Percentiles rank a stretch among this genome's conserved stretches.
These are phyloP conservation scores for Sus cebifrons DNA, from an alignment of 2,797 vertebrate genomes.

Conservation along the genomic window DNA sequence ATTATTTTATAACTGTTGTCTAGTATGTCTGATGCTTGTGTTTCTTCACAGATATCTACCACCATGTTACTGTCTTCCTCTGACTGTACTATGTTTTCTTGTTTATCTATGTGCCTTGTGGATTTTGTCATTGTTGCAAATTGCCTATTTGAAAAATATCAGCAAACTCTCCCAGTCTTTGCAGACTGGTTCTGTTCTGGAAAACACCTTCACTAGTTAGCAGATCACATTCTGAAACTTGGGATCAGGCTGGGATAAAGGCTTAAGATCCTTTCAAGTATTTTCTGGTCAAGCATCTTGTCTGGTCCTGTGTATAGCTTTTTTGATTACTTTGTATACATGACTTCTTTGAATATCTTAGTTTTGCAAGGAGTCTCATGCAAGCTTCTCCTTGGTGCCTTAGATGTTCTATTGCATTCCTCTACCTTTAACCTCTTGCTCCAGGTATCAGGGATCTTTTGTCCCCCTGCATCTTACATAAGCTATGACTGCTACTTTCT, in stretches of 20 bases:
- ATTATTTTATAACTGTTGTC: conserved; percentile 6
- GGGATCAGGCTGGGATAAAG: background rate
- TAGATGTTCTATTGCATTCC: background rate
- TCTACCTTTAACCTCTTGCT: background rate
- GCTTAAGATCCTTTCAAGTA: background rate
- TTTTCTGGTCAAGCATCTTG: background rate
- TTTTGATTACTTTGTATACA: background rate
- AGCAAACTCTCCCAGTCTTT: background rate
- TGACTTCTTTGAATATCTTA: background rate
- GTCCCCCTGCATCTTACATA: background rate
- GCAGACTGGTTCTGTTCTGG: background rate
- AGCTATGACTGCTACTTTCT: background rate
- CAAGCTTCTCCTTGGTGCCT: background rate
- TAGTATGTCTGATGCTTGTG: background rate
- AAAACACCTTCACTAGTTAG: background rate
- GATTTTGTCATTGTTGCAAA: background rate
- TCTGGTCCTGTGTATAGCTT: background rate
- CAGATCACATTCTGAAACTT: background rate
- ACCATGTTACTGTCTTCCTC: background rate
- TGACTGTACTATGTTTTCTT: background rate
- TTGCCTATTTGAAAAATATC: background rate
- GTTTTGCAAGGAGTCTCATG: background rate
- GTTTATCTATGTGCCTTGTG: background rate
- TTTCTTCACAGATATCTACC: background rate
- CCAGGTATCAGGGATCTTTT: background rate